Evolutionary conservation across 2,113 vertebrate genomes (phyloP).

Genomic region (Rhinichthys klamathensis): DNA sequence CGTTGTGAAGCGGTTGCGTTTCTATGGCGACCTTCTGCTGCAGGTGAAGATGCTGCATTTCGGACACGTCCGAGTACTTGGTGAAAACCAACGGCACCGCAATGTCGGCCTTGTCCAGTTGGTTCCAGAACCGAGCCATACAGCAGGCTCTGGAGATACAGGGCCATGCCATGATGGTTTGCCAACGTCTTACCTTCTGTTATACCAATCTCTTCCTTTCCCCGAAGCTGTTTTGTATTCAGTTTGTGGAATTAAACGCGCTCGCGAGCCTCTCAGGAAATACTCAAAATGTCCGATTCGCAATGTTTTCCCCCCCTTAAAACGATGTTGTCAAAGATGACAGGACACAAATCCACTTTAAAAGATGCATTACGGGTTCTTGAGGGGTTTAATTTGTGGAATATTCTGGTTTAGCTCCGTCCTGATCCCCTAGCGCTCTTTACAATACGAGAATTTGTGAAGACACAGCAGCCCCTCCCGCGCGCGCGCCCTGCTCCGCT

Average conservation of each 20-base stretch:
- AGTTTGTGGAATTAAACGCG: conserved; percentile 10
- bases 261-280: neutral
- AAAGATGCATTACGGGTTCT: neutral
- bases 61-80: conserved; percentile 92
- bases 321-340: conserved; percentile 17
- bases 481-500: conserved; percentile 44
- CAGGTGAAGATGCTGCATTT: conserved; percentile 78
- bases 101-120: conserved; percentile 96
- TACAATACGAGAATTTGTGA: conserved; percentile 59
- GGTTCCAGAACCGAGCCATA: conserved; percentile 97
- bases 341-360: neutral
- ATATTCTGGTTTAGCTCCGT: conserved; percentile 25
- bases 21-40: conserved; percentile 82
- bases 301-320: conserved; percentile 9
- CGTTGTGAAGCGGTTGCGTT: conserved; percentile 78
- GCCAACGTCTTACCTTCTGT: neutral
- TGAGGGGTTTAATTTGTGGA: neutral
- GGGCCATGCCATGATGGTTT: conserved; percentile 90
- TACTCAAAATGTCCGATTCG: conserved; percentile 65
- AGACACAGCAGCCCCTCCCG: conserved; percentile 72
- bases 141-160: conserved; percentile 97
- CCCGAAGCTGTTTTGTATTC: conserved; percentile 12
- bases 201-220: neutral
- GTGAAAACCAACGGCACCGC: conserved; percentile 94
- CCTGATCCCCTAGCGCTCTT: conserved; percentile 56